A percentile compares a stretch with the other conserved stretches of the same genome.
Evolutionary conservation across 2,113 vertebrate genomes (phyloP).

Genomic region (Genyomyrus donnyi): DNA sequence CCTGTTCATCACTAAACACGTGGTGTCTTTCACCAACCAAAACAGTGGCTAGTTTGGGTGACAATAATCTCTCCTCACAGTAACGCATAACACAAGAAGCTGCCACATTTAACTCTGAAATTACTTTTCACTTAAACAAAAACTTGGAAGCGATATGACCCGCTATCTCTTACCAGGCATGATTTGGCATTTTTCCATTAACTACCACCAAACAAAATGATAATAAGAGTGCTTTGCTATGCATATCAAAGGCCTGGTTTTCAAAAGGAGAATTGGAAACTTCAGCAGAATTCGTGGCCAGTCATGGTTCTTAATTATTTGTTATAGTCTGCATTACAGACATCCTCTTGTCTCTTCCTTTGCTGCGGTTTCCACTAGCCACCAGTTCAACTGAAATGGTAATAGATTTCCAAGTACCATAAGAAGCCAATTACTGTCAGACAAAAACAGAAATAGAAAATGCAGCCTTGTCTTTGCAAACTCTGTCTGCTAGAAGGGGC

Average conservation of each 20-base stretch:
- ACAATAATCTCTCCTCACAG: background rate
- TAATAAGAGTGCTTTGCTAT: background rate
- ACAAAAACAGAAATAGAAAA: slow-evolving; percentile 7
- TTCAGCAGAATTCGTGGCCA: slow-evolving; percentile 2
- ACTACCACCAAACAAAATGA: slow-evolving; percentile 5
- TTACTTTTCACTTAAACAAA: background rate
- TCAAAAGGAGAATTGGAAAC: background rate
- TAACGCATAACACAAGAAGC: background rate
- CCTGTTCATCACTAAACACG: background rate
- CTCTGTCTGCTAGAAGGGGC: slow-evolving; percentile 4
- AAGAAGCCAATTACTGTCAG: slow-evolving; percentile 23
- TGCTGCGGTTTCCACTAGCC: background rate
- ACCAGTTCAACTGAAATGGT: slow-evolving; percentile 5
- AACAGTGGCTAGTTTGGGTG: background rate
- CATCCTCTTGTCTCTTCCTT: background rate
- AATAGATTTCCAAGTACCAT: slow-evolving; percentile 24
- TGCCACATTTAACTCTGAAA: background rate
- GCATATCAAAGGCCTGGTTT: slow-evolving; percentile 14
- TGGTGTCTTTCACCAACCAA: background rate
- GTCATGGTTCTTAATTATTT: slow-evolving; percentile 14
- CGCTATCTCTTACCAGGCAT: background rate
- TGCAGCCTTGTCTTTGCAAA: background rate
- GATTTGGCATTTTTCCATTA: background rate
- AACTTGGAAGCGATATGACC: background rate
- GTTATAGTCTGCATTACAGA: background rate